Conservation (phyloP, 2,113 vertebrate genomes). For the Chaenocephalus aceratus region DNA sequence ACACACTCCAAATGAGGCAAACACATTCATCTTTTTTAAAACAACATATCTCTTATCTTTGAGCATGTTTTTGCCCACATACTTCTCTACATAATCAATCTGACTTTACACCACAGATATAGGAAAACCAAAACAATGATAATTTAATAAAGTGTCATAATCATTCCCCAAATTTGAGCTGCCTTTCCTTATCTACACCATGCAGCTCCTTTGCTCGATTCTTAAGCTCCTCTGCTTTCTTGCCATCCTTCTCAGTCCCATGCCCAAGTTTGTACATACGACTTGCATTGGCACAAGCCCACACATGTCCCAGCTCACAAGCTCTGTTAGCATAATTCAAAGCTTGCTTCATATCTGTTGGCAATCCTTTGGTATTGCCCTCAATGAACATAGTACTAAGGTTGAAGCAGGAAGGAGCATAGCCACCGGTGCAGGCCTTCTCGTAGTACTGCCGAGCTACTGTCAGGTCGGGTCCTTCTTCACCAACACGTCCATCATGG, state of each 20-base stretch:
- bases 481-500: conserved; percentile 86
- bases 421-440: conserved; percentile 88
- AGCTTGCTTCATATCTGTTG: conserved; percentile 89
- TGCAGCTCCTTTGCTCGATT: conserved; percentile 89
- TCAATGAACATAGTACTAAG: conserved; percentile 90
- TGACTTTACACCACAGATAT: background rate
- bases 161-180: conserved; percentile 74
- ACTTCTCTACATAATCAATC: background rate
- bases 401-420: conserved; percentile 93
- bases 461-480: conserved; percentile 76
- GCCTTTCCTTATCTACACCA: conserved; percentile 81
- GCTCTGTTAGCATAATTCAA: conserved; percentile 89
- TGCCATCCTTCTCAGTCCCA: conserved; percentile 87
- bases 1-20: conserved; percentile 1
- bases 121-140: background rate
- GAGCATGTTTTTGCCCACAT: background rate
- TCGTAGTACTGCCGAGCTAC: conserved; percentile 89
- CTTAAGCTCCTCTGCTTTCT: conserved; percentile 92
- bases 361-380: conserved; percentile 83
- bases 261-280: conserved; percentile 96
- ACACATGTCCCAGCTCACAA: conserved; percentile 93
- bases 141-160: background rate
- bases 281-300: conserved; percentile 96
- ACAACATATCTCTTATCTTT: background rate
- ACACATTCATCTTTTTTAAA: background rate